Conservation (phyloP, 2,888 invertebrate species). For the Pyrocoelia pectoralis region DNA sequence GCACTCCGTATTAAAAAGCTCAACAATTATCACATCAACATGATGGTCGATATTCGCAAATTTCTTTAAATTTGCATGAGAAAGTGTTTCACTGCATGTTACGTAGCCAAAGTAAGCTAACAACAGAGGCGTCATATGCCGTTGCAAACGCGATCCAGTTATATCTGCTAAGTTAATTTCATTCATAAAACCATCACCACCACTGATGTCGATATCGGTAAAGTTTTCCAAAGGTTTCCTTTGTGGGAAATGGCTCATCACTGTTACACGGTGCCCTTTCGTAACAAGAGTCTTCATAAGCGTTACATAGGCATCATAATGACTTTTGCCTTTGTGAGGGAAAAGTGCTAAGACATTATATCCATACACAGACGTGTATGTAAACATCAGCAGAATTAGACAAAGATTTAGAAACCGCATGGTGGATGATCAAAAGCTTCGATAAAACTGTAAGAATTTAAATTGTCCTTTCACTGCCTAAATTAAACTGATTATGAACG, state of each 20-base stretch:
- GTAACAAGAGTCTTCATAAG: constrained; percentile 64
- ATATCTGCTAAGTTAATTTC: constrained; percentile 6
- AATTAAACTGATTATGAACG: too few relatives aligned
- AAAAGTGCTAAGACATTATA: constrained; percentile 70
- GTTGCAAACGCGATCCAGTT: not conserved
- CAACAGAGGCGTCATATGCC: constrained; percentile 3
- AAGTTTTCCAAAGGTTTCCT: constrained; percentile 64
- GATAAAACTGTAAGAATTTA: too few relatives aligned
- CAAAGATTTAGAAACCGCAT: too few relatives aligned
- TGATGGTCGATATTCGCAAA: constrained; percentile 59
- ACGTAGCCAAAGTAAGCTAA: constrained; percentile 12
- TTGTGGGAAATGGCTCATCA: constrained; percentile 71
- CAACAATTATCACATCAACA: constrained; percentile 72
- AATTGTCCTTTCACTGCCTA: too few relatives aligned
- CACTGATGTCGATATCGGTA: constrained; percentile 64
- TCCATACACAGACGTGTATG: constrained; percentile 33
- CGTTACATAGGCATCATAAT: constrained; percentile 70
- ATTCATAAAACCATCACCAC: not conserved
- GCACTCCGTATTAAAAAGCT: constrained; percentile 76
- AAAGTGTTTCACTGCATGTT: constrained; percentile 32
- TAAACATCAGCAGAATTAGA: not conserved
- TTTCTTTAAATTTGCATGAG: constrained; percentile 53
- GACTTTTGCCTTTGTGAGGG: constrained; percentile 73
- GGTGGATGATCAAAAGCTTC: too few relatives aligned
- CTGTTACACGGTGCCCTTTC: constrained; percentile 71